Evolutionary conservation across 2,113 vertebrate species (phyloP), one percentile per base, ranked within the genome.

Genomic region (Ictidomys tridecemlineatus): DNA sequence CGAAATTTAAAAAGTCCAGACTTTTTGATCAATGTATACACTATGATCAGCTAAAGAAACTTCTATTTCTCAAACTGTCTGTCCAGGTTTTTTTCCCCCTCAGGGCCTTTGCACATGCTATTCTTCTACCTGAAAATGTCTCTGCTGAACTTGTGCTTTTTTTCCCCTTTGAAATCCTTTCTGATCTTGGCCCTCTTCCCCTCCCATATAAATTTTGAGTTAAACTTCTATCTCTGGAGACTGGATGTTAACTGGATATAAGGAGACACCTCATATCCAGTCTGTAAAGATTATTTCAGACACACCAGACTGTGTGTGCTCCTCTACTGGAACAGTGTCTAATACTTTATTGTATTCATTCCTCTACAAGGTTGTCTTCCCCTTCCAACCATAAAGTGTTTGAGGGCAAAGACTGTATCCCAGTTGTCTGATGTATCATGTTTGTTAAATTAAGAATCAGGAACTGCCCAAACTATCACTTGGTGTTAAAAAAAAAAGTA

Each of bases 401-500:
- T 90, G 24, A 93, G 17, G 65, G 10, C 17, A 67, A 95, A 93
- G 34, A 69, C 34, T 39, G 4, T 20, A 65, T 92, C 22, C 34
- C 16, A 34, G 5, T 91, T 26, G 1, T 53, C 32, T 84, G 39
- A 72, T 13, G 56, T 51, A 73, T 1, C 58, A 28, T 85, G 22
- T 51, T 95, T 94, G 2, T 94, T 94, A 85, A 93, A 72, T 42
- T 86, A 63, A 87, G 45, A 91, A 94, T 39, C 10, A 48, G 30
- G 63, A 95, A 84, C 0, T 87, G 11, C 30, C 45, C 56, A 92
- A 80, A 83, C 26, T 39, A 72, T 17, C 37, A 37, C 2, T 65
- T 90, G 30, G 6, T 18, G 2, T 73, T 96, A 45, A 89, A 56
- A 39, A 39, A 39, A 39, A 85, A 48, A 45, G 12, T 51, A 28